Percentiles rank a stretch among this genome's conserved stretches.
Evolutionary conservation across 2,888 invertebrate genomes (phyloP).

Genomic region (Cryptocephalus moraei): DNA sequence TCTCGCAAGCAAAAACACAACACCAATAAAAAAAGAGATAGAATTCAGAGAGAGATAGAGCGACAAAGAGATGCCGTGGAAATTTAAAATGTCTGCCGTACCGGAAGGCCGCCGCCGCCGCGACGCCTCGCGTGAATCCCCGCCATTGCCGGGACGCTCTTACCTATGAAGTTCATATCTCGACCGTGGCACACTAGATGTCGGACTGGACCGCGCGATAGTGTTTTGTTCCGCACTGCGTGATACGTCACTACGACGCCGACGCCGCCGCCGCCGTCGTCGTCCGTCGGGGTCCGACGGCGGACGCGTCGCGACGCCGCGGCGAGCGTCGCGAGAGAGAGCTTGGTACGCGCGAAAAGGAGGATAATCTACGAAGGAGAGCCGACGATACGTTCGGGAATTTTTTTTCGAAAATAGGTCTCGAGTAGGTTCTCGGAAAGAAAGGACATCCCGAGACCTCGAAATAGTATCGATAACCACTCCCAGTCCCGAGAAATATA

Average conservation of each 20-base stretch:
- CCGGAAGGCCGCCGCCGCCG: background rate
- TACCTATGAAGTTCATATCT: slow-evolving; percentile 43
- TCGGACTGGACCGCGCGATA: background rate
- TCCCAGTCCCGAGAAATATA: no score
- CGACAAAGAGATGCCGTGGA: background rate
- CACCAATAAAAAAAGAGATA: background rate
- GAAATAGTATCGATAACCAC: no score
- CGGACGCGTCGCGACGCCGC: background rate
- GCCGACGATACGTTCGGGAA: no score
- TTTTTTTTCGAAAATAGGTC: no score
- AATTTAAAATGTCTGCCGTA: background rate
- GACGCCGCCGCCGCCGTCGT: background rate
- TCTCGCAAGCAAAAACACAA: background rate
- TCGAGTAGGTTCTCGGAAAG: no score
- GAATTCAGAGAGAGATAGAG: background rate
- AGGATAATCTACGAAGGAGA: no score
- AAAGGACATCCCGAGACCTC: no score
- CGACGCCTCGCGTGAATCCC: background rate
- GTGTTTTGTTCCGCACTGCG: background rate
- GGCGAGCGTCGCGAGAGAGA: no score
- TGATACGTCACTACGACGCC: background rate
- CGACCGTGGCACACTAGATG: slow-evolving; percentile 20
- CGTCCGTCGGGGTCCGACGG: background rate
- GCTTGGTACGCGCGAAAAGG: no score
- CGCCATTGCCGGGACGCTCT: slow-evolving; percentile 17